A percentile compares a stretch with the other conserved stretches of the same genome.
Evolutionary conservation across 2,113 vertebrate species (phyloP).

Genomic region (Mustelus asterias): DNA sequence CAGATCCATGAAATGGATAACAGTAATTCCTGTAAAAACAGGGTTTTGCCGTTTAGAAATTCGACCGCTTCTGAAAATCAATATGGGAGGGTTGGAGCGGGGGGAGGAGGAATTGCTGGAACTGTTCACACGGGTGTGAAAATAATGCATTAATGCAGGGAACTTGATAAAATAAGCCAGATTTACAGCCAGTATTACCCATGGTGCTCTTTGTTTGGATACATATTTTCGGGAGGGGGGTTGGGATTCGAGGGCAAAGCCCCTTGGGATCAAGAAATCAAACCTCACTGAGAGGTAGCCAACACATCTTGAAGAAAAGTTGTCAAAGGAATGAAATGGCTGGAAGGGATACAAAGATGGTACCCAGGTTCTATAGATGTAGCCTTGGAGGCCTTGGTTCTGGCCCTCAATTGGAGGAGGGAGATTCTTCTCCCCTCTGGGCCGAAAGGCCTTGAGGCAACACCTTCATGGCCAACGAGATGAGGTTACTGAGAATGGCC

Average conservation of each 20-base stretch:
- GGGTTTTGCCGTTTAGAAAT: not conserved
- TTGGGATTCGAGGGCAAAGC: too few relatives aligned
- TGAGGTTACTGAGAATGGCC: not conserved
- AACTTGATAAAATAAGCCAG: not conserved
- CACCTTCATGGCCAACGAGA: too few relatives aligned
- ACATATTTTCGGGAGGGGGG: too few relatives aligned
- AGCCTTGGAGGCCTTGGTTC: too few relatives aligned
- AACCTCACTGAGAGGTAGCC: not conserved
- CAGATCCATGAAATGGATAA: not conserved
- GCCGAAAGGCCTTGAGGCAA: not conserved
- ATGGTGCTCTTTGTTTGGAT: not conserved
- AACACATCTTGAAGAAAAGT: not conserved
- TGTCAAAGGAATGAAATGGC: not conserved
- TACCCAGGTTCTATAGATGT: not conserved
- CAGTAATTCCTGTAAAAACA: not conserved
- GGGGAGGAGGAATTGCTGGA: too few relatives aligned
- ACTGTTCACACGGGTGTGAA: not conserved
- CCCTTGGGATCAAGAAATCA: not conserved
- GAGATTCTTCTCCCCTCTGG: not conserved
- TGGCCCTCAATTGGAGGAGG: not conserved
- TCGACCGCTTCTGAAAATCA: not conserved
- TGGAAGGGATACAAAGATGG: not conserved
- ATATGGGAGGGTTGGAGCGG: too few relatives aligned
- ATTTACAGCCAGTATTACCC: not conserved
- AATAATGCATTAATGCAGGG: not conserved